Evolutionary conservation across 2,113 vertebrate genomes (phyloP).

Genomic region (Chaenocephalus aceratus): DNA sequence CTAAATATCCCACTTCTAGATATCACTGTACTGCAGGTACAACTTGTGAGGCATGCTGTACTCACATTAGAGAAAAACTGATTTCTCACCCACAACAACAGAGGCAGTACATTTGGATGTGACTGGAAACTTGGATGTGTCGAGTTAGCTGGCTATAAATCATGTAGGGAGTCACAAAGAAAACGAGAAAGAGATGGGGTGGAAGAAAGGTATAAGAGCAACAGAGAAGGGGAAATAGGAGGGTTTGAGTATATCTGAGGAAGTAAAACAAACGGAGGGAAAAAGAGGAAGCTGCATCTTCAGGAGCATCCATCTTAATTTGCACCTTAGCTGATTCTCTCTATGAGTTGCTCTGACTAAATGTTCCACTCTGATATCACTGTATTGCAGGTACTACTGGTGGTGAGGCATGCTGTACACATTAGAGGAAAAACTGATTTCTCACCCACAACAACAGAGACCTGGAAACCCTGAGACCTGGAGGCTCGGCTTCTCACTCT

Average conservation of each 20-base stretch:
- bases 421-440: conserved; percentile 58
- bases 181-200: background rate
- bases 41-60: conserved; percentile 3
- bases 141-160: conserved; percentile 20
- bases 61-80: conserved; percentile 48
- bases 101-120: conserved; percentile 6
- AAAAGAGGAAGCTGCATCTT: conserved; percentile 14
- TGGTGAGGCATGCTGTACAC: background rate
- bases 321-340: background rate
- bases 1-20: conserved; percentile 64
- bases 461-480: background rate
- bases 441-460: conserved; percentile 54
- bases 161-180: background rate
- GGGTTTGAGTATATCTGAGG: too few species aligned
- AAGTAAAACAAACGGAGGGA: background rate
- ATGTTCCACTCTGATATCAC: conserved; percentile 60
- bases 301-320: background rate
- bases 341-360: conserved; percentile 30
- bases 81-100: conserved; percentile 59
- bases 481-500: background rate
- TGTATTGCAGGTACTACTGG: conserved; percentile 31
- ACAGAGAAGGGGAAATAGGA: background rate
- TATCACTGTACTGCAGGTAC: conserved; percentile 26
- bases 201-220: conserved; percentile 27
- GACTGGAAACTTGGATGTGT: background rate